Evolutionary conservation across 2,888 invertebrate genomes (phyloP).

Genomic region (Drosophila koepferae): DNA sequence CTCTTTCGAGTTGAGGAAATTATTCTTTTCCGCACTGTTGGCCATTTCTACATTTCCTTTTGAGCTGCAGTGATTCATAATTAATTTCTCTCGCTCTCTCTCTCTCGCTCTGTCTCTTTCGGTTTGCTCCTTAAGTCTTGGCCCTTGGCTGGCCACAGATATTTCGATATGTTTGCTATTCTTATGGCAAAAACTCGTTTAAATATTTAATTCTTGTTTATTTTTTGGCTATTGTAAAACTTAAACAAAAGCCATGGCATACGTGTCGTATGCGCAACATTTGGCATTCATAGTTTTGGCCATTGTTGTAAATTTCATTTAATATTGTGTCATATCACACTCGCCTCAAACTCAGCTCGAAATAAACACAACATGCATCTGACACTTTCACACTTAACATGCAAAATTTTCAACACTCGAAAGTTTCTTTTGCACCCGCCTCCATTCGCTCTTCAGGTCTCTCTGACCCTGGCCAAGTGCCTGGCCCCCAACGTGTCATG

Average conservation of each 20-base stretch:
- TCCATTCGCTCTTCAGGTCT: conserved; percentile 1
- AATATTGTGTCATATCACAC: conserved; percentile 69
- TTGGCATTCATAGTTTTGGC: conserved; percentile 57
- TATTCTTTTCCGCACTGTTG: conserved; percentile 62
- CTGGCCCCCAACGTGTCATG: conserved; percentile 73
- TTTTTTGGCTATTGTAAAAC: conserved; percentile 34
- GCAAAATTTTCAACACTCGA: conserved; percentile 61
- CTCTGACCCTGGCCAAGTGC: conserved; percentile 25
- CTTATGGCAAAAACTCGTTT: conserved; percentile 39
- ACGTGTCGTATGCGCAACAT: conserved; percentile 68
- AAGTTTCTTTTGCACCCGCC: conserved; percentile 35
- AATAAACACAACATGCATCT: conserved; percentile 62
- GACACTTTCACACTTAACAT: conserved; percentile 79
- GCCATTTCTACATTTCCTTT: conserved; percentile 12
- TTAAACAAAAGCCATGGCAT: conserved; percentile 43
- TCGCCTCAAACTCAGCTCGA: conserved; percentile 6
- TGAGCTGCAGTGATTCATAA: conserved; percentile 69
- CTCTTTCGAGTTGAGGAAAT: conserved; percentile 38
- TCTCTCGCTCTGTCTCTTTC: not conserved
- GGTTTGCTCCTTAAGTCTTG: conserved; percentile 8
- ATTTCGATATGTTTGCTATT: conserved; percentile 28
- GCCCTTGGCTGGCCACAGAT: conserved; percentile 17
- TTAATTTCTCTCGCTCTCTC: conserved; percentile 49
- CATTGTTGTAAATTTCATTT: conserved; percentile 68
- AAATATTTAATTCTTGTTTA: conserved; percentile 40